Percentiles rank a stretch among this genome's conserved stretches.
Evolutionary conservation across 2,113 vertebrate genomes (phyloP).

Genomic region (Leptocoma aspasia): DNA sequence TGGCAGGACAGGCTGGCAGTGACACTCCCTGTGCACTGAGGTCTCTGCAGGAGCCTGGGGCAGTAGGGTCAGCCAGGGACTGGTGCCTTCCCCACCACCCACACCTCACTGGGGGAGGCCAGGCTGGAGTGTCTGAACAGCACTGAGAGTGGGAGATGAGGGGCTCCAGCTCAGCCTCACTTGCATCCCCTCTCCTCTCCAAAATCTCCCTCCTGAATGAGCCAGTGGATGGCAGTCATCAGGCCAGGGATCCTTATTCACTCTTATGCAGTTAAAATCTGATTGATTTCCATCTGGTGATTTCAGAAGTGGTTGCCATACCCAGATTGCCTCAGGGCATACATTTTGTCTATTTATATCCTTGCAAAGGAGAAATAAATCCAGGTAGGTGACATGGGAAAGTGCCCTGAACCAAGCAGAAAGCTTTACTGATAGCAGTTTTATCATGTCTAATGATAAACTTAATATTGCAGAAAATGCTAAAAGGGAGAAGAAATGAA

Average conservation of each 20-base stretch:
- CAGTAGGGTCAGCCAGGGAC: neutral
- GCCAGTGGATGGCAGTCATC: neutral
- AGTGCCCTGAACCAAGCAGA: neutral
- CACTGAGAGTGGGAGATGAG: rapidly evolving
- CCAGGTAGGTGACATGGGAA: neutral
- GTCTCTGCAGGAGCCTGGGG: neutral
- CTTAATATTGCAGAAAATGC: neutral
- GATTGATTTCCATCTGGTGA: neutral
- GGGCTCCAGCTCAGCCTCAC: neutral
- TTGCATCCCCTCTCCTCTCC: neutral
- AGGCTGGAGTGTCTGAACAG: neutral
- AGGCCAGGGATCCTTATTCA: neutral
- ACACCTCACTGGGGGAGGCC: rapidly evolving
- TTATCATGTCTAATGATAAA: neutral
- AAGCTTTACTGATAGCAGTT: neutral
- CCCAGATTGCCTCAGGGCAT: neutral
- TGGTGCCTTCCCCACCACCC: neutral
- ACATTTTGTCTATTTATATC: neutral
- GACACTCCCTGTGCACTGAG: neutral
- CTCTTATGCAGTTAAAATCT: neutral
- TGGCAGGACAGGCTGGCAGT: neutral
- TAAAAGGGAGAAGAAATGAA: neutral
- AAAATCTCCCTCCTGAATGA: neutral
- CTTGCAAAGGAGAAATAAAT: constrained; percentile 3
- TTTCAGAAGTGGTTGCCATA: neutral